Conservation (phyloP, 1,140 invertebrate genomes). For the Achroia grisella region DNA sequence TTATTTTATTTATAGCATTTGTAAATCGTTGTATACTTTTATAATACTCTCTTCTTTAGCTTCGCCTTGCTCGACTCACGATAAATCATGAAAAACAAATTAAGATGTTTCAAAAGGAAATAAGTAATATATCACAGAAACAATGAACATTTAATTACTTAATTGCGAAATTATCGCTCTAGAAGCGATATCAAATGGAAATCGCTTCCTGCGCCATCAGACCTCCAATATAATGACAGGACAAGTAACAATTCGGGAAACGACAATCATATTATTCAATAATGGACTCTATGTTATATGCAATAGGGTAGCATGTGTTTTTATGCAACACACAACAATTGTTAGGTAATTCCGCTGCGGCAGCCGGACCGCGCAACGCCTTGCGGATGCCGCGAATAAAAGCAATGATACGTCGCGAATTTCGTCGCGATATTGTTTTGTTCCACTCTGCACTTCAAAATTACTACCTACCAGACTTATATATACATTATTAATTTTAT, state of each 20-base stretch:
- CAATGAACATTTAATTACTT: no score
- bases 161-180: no score
- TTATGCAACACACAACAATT: no score
- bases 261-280: neutral
- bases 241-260: slow-evolving; percentile 15
- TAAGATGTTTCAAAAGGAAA: no score
- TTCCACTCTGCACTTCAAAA: slow-evolving; percentile 21
- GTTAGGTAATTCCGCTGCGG: slow-evolving; percentile 34
- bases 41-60: no score
- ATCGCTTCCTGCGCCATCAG: slow-evolving; percentile 40
- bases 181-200: slow-evolving; percentile 29
- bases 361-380: slow-evolving; percentile 45
- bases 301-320: slow-evolving; percentile 13
- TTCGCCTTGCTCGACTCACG: no score
- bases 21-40: no score
- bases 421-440: slow-evolving; percentile 31
- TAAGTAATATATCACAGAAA: no score
- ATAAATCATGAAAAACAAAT: no score
- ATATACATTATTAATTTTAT: no score
- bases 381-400: slow-evolving; percentile 55
- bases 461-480: no score
- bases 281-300: slow-evolving; percentile 7
- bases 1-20: no score
- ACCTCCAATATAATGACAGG: slow-evolving; percentile 60
- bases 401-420: slow-evolving; percentile 59